Percentiles rank a stretch among this genome's conserved stretches.
Evolutionary conservation across 2,888 invertebrate genomes (phyloP).

Genomic region (Dusona sp.): DNA sequence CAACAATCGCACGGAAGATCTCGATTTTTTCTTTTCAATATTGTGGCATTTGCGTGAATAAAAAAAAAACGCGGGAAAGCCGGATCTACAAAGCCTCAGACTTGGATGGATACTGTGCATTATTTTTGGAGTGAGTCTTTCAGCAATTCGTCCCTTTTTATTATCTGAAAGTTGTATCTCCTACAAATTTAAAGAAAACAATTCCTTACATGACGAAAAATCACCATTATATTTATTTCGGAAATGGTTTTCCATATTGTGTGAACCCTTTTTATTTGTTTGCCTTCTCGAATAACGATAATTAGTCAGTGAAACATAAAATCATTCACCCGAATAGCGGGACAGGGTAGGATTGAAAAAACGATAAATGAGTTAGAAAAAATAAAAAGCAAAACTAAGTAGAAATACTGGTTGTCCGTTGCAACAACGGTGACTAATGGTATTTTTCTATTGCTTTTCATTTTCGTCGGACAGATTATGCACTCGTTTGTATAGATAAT

Average conservation of each 20-base stretch:
- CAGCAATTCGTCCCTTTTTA: constrained; percentile 18
- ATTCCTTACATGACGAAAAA: background rate
- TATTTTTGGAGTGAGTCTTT: constrained; percentile 84
- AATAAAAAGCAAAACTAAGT: background rate
- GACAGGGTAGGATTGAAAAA: background rate
- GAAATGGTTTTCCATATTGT: background rate
- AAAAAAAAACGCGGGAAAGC: constrained; percentile 68
- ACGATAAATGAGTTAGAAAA: background rate
- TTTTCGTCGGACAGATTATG: constrained; percentile 1
- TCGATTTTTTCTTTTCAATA: constrained; percentile 41
- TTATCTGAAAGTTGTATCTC: background rate
- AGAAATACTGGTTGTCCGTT: constrained; percentile 8
- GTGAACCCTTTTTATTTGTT: background rate
- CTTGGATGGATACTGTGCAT: constrained; percentile 85
- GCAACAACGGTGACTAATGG: constrained; percentile 47
- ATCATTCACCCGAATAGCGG: background rate
- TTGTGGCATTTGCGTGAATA: constrained; percentile 64
- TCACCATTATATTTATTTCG: background rate
- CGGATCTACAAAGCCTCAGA: constrained; percentile 73
- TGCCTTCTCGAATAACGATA: background rate
- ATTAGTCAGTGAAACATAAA: constrained; percentile 12
- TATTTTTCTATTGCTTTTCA: constrained; percentile 28
- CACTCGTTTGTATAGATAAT: background rate
- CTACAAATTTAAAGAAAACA: background rate
- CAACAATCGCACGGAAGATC: constrained; percentile 34